Evolutionary conservation across 2,888 invertebrate genomes (phyloP).

Genomic region (Bembecia ichneumoniformis): DNA sequence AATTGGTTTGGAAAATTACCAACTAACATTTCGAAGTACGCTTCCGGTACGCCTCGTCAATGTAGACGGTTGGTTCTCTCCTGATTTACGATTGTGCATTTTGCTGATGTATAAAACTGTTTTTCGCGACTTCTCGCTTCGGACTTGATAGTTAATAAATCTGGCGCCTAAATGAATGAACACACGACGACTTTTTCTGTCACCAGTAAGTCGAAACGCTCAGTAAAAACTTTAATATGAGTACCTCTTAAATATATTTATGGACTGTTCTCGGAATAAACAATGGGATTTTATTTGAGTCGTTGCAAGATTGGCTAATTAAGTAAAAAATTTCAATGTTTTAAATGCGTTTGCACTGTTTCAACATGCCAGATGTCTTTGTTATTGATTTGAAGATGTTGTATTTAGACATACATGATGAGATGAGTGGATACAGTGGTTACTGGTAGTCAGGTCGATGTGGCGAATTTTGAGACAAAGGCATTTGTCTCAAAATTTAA

Average conservation of each 20-base stretch:
- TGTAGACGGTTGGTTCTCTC: conserved; percentile 24
- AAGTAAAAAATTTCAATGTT: background rate
- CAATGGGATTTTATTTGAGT: background rate
- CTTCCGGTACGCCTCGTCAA: conserved; percentile 23
- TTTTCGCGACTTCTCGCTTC: conserved; percentile 55
- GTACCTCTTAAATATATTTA: background rate
- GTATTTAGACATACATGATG: no score
- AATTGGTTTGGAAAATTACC: no score
- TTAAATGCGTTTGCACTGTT: no score
- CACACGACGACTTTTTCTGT: conserved; percentile 41
- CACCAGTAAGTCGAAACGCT: conserved; percentile 2
- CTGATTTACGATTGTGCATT: conserved; percentile 58
- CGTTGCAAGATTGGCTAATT: background rate
- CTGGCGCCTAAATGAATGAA: conserved; percentile 66
- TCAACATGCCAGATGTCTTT: no score
- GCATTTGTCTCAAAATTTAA: no score
- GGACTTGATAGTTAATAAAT: conserved; percentile 53
- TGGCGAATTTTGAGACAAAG: no score
- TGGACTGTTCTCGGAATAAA: background rate
- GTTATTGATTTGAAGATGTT: no score
- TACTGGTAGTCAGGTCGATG: no score
- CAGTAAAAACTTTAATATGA: background rate
- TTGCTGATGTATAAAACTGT: conserved; percentile 48
- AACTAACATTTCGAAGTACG: conserved; percentile 17
- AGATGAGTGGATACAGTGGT: no score